These are phyloP conservation scores for Gandaritis pyraliata DNA, from an alignment of 2,888 invertebrate species.

Conservation along the genomic window DNA sequence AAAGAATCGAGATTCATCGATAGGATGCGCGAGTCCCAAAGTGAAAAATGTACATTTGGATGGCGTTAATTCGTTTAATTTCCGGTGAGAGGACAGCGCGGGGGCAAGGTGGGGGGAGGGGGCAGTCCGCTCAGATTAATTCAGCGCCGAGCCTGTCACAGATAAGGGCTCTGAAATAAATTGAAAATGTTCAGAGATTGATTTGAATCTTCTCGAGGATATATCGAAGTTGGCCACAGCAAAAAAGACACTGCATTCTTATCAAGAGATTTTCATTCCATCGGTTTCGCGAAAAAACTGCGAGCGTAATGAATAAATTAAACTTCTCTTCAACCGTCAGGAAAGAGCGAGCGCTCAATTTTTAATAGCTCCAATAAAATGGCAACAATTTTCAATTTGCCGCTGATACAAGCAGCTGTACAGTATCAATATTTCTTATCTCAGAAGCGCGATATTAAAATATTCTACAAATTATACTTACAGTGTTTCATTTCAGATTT, in stretches of 20 bases:
- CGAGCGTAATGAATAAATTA: constrained; percentile 67
- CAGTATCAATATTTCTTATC: constrained; percentile 42
- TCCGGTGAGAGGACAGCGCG: constrained; percentile 75
- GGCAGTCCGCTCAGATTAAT: constrained; percentile 81
- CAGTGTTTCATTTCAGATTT: constrained; percentile 49
- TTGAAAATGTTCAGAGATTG: constrained; percentile 85
- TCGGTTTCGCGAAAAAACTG: constrained; percentile 55
- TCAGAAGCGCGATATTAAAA: constrained; percentile 42
- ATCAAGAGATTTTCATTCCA: constrained; percentile 55
- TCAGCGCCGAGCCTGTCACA: constrained; percentile 80
- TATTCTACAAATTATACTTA: constrained; percentile 40
- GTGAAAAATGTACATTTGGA: constrained; percentile 85
- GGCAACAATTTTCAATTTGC: constrained; percentile 55
- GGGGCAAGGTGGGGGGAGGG: constrained; percentile 45
- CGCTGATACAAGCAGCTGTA: constrained; percentile 46
- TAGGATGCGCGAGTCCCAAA: constrained; percentile 79
- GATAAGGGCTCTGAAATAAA: constrained; percentile 84
- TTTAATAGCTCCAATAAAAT: constrained; percentile 53
- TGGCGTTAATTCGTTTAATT: constrained; percentile 85
- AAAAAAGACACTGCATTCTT: constrained; percentile 67
- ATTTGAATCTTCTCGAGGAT: constrained; percentile 82
- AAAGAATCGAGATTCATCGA: constrained; percentile 81
- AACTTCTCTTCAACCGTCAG: constrained; percentile 52
- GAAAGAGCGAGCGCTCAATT: constrained; percentile 57
- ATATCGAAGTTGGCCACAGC: constrained; percentile 69